A percentile compares a stretch with the other conserved stretches of the same genome.
These are phyloP conservation scores for Drosophila bunnanda DNA, from an alignment of 2,888 invertebrate genomes.

Conservation along the genomic window DNA sequence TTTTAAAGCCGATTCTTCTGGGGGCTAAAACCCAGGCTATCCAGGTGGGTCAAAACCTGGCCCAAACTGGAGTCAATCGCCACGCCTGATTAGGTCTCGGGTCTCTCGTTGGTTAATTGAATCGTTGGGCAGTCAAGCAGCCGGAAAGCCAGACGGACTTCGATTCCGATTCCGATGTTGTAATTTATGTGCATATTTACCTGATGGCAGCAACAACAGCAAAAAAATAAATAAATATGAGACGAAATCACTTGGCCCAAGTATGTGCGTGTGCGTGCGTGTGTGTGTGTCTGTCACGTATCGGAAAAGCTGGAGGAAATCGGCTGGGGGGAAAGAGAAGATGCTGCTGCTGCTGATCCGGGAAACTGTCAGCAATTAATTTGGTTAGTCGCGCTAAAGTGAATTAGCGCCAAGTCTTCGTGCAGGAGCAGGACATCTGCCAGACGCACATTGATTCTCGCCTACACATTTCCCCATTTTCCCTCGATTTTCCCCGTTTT, in stretches of 20 bases:
- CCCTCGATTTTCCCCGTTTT: not conserved
- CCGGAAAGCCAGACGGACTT: conserved; percentile 4
- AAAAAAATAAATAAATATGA: conserved; percentile 30
- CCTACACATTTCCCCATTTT: conserved; percentile 1
- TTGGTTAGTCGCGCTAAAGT: conserved; percentile 68
- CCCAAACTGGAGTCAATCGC: conserved; percentile 5
- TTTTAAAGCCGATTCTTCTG: not conserved
- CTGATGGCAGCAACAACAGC: conserved; percentile 31
- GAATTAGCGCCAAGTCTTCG: conserved; percentile 67
- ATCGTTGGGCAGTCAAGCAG: conserved; percentile 43
- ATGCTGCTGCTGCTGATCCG: conserved; percentile 1
- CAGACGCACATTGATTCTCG: conserved; percentile 20
- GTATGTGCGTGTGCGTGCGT: too few species aligned
- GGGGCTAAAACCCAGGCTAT: not conserved
- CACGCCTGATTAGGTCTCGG: conserved; percentile 38
- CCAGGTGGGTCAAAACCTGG: not conserved
- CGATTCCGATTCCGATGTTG: conserved; percentile 12
- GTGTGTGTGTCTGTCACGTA: conserved; percentile 29
- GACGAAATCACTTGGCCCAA: conserved; percentile 24
- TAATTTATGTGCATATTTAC: conserved; percentile 77
- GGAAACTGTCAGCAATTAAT: conserved; percentile 74
- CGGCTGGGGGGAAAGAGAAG: not conserved
- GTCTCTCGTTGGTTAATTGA: conserved; percentile 37
- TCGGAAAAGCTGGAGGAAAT: not conserved
- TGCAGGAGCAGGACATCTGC: conserved; percentile 34